Percentiles rank a stretch among this genome's conserved stretches.
These are phyloP conservation scores for Ptycholaimellus sp. DNA, from an alignment of 2,888 invertebrate genomes.

Conservation along the genomic window DNA sequence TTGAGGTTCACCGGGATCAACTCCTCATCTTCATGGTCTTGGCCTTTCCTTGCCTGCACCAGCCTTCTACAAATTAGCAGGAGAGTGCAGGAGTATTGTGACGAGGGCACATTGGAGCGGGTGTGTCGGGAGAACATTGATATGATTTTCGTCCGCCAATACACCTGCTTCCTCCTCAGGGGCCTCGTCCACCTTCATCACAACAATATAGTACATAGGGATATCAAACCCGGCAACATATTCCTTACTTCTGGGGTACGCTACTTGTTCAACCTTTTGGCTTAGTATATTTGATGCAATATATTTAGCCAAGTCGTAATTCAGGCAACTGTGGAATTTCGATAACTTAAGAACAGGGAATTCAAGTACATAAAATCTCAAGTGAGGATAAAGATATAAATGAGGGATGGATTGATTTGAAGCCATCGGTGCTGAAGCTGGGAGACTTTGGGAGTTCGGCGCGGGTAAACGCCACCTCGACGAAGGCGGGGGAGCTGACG, in stretches of 20 bases:
- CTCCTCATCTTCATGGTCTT: constrained; percentile 87
- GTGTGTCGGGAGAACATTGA: constrained; percentile 28
- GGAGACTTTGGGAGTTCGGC: constrained; percentile 87
- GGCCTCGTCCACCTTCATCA: constrained; percentile 55
- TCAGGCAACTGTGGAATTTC: too few species aligned
- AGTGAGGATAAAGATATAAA: too few species aligned
- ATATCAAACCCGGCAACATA: constrained; percentile 76
- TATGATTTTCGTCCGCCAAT: constrained; percentile 37
- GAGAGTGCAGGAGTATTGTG: constrained; percentile 85
- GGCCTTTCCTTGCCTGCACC: too few species aligned
- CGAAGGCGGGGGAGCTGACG: constrained; percentile 60
- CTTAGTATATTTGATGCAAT: too few species aligned
- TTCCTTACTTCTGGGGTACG: too few species aligned
- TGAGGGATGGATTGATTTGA: too few species aligned
- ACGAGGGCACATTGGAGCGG: constrained; percentile 36
- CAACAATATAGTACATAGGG: constrained; percentile 52
- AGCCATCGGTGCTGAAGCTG: constrained; percentile 51
- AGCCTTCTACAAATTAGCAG: too few species aligned
- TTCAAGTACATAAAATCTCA: too few species aligned
- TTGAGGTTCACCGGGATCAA: constrained; percentile 66
- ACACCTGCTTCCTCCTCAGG: constrained; percentile 54
- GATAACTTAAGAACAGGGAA: too few species aligned
- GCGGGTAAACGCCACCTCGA: too few species aligned
- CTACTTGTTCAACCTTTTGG: too few species aligned
- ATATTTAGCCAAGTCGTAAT: too few species aligned